Evolutionary conservation across 2,888 invertebrate species (phyloP), one percentile per base, ranked within the genome.

Genomic region (Rhorus exstirpatorius): DNA sequence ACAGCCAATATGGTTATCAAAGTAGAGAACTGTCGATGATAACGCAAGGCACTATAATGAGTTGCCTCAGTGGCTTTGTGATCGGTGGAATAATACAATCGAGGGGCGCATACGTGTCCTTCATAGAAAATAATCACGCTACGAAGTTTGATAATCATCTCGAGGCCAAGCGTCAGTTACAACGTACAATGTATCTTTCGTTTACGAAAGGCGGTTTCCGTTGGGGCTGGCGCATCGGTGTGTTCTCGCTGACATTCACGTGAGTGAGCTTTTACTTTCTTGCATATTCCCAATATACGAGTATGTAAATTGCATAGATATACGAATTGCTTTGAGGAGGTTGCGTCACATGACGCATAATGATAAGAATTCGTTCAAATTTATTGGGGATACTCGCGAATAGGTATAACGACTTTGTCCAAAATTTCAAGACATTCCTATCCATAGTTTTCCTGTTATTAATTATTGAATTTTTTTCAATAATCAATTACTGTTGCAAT

Each of bases 71-170:
- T 79, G 96, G 96, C 14, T 92, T 94, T 1, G 93, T 96, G 58
- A 77, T 95, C 21, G 97, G 97, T 14, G 95, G 93, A 0, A 85
- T 95, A 53, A 90, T 94, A 1, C 93, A 93, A 85, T 95, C 96
- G 10, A 94, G 94, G 85, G 89, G 90, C 2, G 94, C 96, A 0
- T 96, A 96, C 87, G 83, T 95, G 51, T 94, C 95, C 87, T 97
- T 97, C 86, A 95, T 97, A 91, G 95, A 95, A 90, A 96, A 94
- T 84, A 97, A 97, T 92, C 95, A 96, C 93, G 97, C 96, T 7
- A 96, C 96, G 2, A 94, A 94, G 65, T 97, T 96, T 91, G 93
- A 93, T 65, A 94, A 94, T 67, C 95, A 96, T 82, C 90, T 95
- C 6, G 95, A 96, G 70, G 97, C 97, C 1, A 96, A 96, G 95